Conservation (phyloP, 64 coral and sea anemone species). For the Dendronephthya gigantea region DNA sequence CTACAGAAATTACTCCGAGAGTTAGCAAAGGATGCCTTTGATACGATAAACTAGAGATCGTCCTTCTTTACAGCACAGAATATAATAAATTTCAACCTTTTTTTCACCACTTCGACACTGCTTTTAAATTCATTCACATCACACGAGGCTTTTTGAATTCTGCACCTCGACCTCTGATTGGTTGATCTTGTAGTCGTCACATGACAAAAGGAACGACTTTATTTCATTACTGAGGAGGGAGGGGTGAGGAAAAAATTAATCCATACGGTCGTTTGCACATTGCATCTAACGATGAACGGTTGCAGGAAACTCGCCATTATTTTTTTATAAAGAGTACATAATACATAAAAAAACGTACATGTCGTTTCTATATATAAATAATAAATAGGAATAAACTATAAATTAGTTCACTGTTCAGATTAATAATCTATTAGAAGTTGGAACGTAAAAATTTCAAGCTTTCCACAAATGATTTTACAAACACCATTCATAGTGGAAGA, state of each 20-base stretch:
- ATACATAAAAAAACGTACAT: too few relatives aligned
- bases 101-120: not conserved
- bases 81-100: not conserved
- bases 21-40: not conserved
- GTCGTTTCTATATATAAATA: not conserved
- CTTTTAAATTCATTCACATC: constrained; percentile 39
- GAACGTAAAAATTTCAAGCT: too few relatives aligned
- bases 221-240: not conserved
- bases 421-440: too few relatives aligned
- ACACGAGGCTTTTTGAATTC: constrained; percentile 62
- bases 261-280: not conserved
- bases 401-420: not conserved
- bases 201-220: not conserved
- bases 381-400: not conserved
- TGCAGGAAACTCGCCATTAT: too few relatives aligned
- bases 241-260: not conserved
- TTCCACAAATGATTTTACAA: too few relatives aligned
- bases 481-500: too few relatives aligned
- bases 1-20: not conserved
- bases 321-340: too few relatives aligned
- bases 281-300: not conserved
- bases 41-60: not conserved
- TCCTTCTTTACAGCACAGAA: not conserved
- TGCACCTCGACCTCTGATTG: constrained; percentile 75
- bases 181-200: constrained; percentile 18